phyloP scores from a whole-genome alignment of 2,888 invertebrate species.

The Cataglyphis altisquamis region DNA sequence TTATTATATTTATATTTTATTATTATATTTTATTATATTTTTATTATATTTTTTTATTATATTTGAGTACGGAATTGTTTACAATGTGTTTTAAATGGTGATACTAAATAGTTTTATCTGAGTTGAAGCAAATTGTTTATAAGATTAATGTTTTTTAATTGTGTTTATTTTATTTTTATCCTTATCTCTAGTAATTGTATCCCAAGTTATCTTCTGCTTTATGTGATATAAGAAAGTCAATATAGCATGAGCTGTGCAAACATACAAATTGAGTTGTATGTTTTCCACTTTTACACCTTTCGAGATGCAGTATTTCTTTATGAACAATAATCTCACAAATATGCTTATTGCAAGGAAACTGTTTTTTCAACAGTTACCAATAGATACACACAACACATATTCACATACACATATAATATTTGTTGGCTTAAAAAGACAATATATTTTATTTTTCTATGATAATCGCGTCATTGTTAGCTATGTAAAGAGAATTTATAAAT shows the following conservation, averaged over 20 bases:
- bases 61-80: background rate
- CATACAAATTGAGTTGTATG: constrained; percentile 15
- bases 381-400: background rate
- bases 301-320: constrained; percentile 4
- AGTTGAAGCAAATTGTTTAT: constrained; percentile 12
- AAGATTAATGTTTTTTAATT: background rate
- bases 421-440: constrained; percentile 63
- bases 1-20: background rate
- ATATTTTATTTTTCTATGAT: constrained; percentile 74
- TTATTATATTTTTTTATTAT: background rate
- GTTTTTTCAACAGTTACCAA: constrained; percentile 58
- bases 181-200: constrained; percentile 2
- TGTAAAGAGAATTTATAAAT: constrained; percentile 66
- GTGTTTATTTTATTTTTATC: background rate
- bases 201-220: constrained; percentile 18
- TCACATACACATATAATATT: constrained; percentile 53
- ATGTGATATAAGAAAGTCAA: constrained; percentile 40
- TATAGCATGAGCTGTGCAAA: constrained; percentile 21
- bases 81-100: constrained; percentile 1
- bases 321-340: constrained; percentile 38
- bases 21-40: no score
- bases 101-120: background rate
- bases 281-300: background rate
- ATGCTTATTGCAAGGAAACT: constrained; percentile 43
- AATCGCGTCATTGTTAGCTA: constrained; percentile 64